A percentile compares a stretch with the other conserved stretches of the same genome.
Conservation (phyloP, 2,797 vertebrate species). For the Staurois parvus region DNA sequence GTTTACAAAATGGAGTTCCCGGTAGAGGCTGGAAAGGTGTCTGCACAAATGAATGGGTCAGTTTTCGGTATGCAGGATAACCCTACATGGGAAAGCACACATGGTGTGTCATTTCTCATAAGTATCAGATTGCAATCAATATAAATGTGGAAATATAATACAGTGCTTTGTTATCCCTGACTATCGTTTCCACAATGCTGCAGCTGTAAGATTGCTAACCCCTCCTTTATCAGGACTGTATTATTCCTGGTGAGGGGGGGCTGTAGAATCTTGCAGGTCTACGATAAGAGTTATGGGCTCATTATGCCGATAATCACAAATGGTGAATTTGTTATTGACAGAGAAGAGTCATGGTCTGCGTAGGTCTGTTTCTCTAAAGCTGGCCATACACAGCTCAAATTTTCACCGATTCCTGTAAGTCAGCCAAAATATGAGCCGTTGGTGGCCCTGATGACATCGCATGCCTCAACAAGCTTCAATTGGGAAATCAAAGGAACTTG, state of each 20-base stretch:
- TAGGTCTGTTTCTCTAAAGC: too few relatives aligned
- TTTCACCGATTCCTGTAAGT: too few relatives aligned
- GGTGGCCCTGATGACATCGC: too few relatives aligned
- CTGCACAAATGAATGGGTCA: too few relatives aligned
- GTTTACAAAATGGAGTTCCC: too few relatives aligned
- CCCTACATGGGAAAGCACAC: too few relatives aligned
- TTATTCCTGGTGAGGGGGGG: background rate
- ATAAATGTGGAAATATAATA: background rate
- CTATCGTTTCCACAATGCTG: background rate
- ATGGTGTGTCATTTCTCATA: background rate
- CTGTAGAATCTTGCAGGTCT: constrained; percentile 1
- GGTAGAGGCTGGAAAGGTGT: too few relatives aligned
- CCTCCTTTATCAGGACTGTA: background rate
- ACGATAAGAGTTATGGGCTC: background rate
- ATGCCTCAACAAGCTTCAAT: too few relatives aligned
- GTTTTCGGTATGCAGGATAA: background rate
- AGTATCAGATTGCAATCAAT: background rate
- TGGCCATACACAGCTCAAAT: too few relatives aligned
- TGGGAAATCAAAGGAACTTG: too few relatives aligned
- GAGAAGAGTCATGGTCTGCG: background rate
- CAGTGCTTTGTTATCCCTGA: background rate
- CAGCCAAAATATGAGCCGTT: too few relatives aligned
- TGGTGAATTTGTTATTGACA: background rate
- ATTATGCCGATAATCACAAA: constrained; percentile 3
- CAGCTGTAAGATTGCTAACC: background rate